Conservation (phyloP, 2,888 invertebrate species). For the Teleogryllus oceanicus region DNA sequence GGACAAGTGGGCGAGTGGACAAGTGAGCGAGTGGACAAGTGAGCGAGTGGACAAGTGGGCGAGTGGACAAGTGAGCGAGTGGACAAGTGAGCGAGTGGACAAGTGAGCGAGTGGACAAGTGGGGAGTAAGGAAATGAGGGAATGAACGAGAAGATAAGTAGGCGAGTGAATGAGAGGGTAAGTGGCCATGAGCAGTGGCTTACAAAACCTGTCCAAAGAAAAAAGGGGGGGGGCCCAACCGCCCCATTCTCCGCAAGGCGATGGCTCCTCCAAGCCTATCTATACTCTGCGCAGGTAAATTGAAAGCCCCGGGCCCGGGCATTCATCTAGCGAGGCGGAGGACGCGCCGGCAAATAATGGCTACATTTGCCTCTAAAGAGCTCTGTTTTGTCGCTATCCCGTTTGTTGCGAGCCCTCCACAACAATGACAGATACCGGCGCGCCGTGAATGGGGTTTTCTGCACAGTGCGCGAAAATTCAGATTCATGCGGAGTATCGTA, state of each 20-base stretch:
- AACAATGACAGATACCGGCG: neutral
- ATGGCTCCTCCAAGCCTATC: slow-evolving; percentile 10
- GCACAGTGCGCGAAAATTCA: neutral
- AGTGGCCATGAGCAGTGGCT: too few species aligned
- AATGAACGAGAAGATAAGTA: too few species aligned
- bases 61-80: too few species aligned
- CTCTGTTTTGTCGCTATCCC: neutral
- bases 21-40: too few species aligned
- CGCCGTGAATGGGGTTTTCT: neutral
- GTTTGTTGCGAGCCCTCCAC: neutral
- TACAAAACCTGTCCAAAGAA: too few species aligned
- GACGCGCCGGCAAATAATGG: slow-evolving; percentile 18
- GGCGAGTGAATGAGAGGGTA: too few species aligned
- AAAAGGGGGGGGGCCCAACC: neutral
- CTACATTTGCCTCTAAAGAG: slow-evolving; percentile 4
- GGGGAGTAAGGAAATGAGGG: too few species aligned
- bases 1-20: too few species aligned
- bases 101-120: too few species aligned
- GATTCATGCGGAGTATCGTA: too few species aligned
- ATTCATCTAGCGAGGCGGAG: slow-evolving; percentile 1
- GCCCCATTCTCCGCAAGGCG: slow-evolving; percentile 7
- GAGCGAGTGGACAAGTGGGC: too few species aligned
- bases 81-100: too few species aligned
- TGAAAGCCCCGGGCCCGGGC: slow-evolving; percentile 20
- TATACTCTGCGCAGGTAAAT: slow-evolving; percentile 19